Percentiles rank a stretch among this genome's conserved stretches.
Evolutionary conservation across 2,113 vertebrate genomes (phyloP).

Genomic region (Globicephala melas): DNA sequence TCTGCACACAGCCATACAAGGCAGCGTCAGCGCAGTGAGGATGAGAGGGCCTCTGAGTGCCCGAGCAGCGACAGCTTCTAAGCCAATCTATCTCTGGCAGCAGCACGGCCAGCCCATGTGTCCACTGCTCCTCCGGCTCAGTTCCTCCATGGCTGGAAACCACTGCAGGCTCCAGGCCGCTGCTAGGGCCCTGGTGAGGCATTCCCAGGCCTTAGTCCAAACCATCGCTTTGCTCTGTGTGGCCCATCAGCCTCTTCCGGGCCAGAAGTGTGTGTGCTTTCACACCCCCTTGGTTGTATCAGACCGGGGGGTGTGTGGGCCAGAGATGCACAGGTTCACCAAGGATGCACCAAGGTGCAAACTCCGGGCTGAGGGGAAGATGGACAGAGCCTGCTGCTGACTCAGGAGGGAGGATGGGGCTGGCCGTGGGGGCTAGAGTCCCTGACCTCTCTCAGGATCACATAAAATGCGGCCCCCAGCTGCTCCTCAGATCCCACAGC

Average conservation of each 20-base stretch:
- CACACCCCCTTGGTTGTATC: neutral
- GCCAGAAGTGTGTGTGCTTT: rapidly evolving
- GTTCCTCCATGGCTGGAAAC: rapidly evolving
- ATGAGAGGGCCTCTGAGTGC: neutral
- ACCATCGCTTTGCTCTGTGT: rapidly evolving
- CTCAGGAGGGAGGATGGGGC: neutral
- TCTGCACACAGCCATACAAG: neutral
- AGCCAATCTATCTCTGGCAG: neutral
- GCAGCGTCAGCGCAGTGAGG: rapidly evolving
- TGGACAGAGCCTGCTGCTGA: neutral
- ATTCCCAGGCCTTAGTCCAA: neutral
- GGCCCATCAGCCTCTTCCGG: neutral
- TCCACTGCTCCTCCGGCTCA: rapidly evolving
- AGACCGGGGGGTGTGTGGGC: neutral
- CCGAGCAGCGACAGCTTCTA: rapidly evolving
- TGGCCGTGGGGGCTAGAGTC: rapidly evolving
- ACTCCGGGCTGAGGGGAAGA: neutral
- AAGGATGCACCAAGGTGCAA: rapidly evolving
- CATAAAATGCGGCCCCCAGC: neutral
- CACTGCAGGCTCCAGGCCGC: neutral
- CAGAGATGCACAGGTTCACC: neutral
- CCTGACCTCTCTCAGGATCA: neutral
- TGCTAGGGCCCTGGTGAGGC: neutral
- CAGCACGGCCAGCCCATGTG: neutral
- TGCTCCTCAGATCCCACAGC: neutral